Evolutionary conservation across 2,797 vertebrate species (phyloP).

Genomic region (Epinephelus malabaricus): DNA sequence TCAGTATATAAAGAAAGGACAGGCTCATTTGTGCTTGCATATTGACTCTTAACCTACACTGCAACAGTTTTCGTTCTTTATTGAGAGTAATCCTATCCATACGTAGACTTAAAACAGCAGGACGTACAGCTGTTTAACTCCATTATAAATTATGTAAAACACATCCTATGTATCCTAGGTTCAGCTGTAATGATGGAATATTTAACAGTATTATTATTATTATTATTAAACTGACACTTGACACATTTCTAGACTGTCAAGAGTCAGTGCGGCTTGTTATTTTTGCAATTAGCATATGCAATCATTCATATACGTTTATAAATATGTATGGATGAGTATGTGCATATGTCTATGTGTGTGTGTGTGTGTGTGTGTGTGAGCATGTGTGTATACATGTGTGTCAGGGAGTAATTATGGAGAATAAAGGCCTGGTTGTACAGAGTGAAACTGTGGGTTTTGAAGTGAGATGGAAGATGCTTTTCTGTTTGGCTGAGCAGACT

Average conservation of each 20-base stretch:
- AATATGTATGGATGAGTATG: not conserved
- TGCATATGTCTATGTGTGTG: not conserved
- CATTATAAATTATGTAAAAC: not conserved
- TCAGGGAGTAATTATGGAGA: conserved; percentile 87
- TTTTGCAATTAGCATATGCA: not conserved
- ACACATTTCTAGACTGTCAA: conserved; percentile 6
- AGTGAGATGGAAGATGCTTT: conserved; percentile 92
- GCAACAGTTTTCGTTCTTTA: not conserved
- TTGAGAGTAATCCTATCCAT: not conserved
- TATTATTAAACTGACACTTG: conserved; percentile 11
- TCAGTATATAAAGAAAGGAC: not conserved
- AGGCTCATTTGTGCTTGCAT: not conserved
- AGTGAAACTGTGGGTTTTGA: conserved; percentile 89
- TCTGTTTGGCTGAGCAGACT: conserved; percentile 94
- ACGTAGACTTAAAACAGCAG: not conserved
- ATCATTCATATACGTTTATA: not conserved
- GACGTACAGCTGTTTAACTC: not conserved
- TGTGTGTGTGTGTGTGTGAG: conserved; percentile 28
- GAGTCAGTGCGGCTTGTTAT: conserved; percentile 27
- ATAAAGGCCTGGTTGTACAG: conserved; percentile 91
- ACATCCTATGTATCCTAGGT: not conserved
- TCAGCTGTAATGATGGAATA: not conserved
- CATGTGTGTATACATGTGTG: conserved; percentile 65
- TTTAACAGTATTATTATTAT: not conserved
- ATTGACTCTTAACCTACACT: not conserved